These are phyloP conservation scores for Salticus scenicus DNA, from an alignment of 2,888 invertebrate species.

Conservation along the genomic window DNA sequence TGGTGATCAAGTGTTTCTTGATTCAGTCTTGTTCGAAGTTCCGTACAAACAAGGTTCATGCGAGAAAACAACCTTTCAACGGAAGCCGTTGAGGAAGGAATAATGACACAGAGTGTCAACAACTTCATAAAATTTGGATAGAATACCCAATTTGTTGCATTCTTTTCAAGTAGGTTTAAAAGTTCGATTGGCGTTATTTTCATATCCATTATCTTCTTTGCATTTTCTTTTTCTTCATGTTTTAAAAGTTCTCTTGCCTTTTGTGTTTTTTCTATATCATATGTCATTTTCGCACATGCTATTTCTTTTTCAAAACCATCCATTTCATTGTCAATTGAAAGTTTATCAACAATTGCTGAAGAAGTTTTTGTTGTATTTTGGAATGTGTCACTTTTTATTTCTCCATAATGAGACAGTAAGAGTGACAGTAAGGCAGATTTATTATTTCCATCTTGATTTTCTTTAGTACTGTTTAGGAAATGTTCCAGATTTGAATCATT, in stretches of 20 bases:
- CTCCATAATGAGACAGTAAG: background rate
- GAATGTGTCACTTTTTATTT: background rate
- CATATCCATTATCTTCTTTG: background rate
- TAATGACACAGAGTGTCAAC: background rate
- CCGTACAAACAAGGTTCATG: background rate
- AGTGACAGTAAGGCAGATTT: background rate
- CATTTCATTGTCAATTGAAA: background rate
- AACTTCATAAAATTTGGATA: background rate
- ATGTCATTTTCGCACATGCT: background rate
- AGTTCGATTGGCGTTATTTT: background rate
- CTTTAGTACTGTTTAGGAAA: background rate
- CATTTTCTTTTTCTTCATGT: background rate
- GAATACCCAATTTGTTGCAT: background rate
- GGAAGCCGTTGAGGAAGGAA: background rate
- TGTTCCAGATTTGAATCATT: background rate
- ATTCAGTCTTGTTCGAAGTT: background rate
- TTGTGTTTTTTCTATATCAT: background rate
- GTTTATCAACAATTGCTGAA: background rate
- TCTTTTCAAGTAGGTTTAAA: background rate
- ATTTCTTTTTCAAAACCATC: background rate
- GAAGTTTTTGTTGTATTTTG: background rate
- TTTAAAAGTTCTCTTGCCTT: background rate
- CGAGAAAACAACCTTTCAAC: background rate
- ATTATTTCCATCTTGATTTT: background rate
- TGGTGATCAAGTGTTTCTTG: too few species aligned